A percentile compares a stretch with the other conserved stretches of the same genome.
Conservation (phyloP, 1,140 invertebrate species). For the Danaus melanippus region DNA sequence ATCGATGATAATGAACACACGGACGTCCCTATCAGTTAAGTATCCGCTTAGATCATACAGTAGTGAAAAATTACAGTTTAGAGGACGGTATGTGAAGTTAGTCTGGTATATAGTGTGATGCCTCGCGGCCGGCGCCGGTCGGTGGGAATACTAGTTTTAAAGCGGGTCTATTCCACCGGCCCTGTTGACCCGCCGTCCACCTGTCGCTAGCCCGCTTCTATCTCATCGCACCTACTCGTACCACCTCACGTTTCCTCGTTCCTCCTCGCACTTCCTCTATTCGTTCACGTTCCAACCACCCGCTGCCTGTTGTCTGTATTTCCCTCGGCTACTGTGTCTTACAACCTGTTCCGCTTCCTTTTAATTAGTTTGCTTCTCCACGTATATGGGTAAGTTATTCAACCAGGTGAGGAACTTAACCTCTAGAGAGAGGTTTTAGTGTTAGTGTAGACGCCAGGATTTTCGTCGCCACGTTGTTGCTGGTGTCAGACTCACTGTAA, state of each 20-base stretch:
- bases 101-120: background rate
- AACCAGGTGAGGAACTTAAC: no score
- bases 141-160: conserved; percentile 6
- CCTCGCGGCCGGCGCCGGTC: conserved; percentile 8
- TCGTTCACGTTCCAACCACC: background rate
- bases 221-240: conserved; percentile 1
- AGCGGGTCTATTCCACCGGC: conserved; percentile 8
- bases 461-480: conserved; percentile 11
- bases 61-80: conserved; percentile 1
- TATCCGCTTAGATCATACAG: conserved; percentile 1
- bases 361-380: conserved; percentile 5
- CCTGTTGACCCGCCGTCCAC: background rate
- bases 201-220: conserved; percentile 1
- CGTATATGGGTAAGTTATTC: no score
- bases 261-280: background rate
- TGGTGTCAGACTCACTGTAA: conserved; percentile 17
- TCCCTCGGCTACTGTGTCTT: background rate
- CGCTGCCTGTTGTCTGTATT: background rate
- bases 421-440: no score
- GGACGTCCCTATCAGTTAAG: background rate
- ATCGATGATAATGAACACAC: conserved; percentile 8
- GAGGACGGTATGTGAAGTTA: background rate
- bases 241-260: background rate
- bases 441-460: no score
- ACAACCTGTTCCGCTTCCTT: background rate